Percentiles rank a stretch among this genome's conserved stretches.
Evolutionary conservation across 2,797 vertebrate species (phyloP).

Genomic region (Bryconaethiops microstoma): DNA sequence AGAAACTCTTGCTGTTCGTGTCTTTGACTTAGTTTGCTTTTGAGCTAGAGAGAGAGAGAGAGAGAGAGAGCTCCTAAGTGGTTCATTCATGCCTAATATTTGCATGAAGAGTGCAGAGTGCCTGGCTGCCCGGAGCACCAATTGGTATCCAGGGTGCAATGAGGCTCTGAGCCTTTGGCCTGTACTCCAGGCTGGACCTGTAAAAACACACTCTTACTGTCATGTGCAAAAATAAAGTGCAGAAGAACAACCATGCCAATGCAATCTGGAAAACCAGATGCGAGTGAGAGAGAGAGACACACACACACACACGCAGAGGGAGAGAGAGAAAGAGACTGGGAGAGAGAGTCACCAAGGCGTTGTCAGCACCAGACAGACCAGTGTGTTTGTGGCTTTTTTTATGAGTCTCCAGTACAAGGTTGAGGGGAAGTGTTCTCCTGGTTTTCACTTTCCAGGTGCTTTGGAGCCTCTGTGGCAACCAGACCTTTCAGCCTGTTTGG

Average conservation of each 20-base stretch:
- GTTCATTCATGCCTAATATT: constrained; percentile 59
- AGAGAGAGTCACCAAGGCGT: constrained; percentile 63
- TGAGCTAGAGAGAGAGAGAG: constrained; percentile 59
- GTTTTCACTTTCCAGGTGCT: constrained; percentile 62
- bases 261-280: constrained; percentile 46
- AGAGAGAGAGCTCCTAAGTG: constrained; percentile 58
- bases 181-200: constrained; percentile 48
- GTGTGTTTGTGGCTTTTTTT: constrained; percentile 67
- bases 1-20: constrained; percentile 1
- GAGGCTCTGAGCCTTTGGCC: constrained; percentile 61
- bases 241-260: constrained; percentile 53
- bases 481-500: constrained; percentile 55
- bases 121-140: constrained; percentile 32
- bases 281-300: neutral
- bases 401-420: constrained; percentile 55
- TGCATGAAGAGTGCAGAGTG: constrained; percentile 60
- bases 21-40: constrained; percentile 58
- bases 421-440: constrained; percentile 65
- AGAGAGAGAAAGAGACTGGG: neutral
- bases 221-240: constrained; percentile 45
- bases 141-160: constrained; percentile 59
- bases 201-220: constrained; percentile 53
- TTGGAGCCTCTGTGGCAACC: constrained; percentile 55
- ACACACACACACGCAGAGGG: too few relatives aligned
- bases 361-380: constrained; percentile 70